A percentile compares a stretch with the other conserved stretches of the same genome.
These are phyloP conservation scores for Sympetrum striolatum DNA, from an alignment of 2,888 invertebrate genomes.

Conservation along the genomic window DNA sequence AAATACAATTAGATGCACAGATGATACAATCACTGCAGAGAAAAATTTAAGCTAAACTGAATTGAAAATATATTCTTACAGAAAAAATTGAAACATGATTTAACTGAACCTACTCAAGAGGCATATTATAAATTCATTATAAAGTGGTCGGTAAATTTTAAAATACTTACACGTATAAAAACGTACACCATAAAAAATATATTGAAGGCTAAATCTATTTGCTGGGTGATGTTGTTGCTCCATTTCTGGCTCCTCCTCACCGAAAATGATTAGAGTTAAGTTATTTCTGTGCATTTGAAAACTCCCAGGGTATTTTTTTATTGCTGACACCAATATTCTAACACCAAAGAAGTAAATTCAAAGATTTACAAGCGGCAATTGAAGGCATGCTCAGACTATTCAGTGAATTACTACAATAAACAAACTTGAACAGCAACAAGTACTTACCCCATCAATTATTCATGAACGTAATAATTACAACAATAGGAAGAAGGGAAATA, in stretches of 20 bases:
- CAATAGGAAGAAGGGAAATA: background rate
- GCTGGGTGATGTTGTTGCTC: conserved; percentile 99
- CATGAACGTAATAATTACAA: background rate
- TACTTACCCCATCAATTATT: background rate
- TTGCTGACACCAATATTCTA: background rate
- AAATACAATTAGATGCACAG: no score
- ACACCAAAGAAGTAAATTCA: conserved; percentile 7
- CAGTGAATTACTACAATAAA: conserved; percentile 28
- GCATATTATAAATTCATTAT: background rate
- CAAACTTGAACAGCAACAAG: background rate
- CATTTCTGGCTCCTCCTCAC: conserved; percentile 98
- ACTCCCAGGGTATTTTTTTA: background rate
- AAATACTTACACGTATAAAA: conserved; percentile 98
- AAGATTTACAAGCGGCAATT: conserved; percentile 25
- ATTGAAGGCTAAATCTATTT: conserved; percentile 99
- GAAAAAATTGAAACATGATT: background rate
- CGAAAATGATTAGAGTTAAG: conserved; percentile 59
- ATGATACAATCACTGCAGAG: no score
- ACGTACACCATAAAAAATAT: conserved; percentile 99
- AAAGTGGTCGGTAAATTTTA: no score
- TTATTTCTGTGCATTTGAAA: conserved; percentile 44
- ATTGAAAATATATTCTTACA: no score
- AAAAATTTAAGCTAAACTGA: no score
- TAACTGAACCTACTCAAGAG: background rate
- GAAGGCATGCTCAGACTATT: conserved; percentile 21